phyloP scores from a whole-genome alignment of 1,140 invertebrate genomes.

The Zaprionus lachaisei region DNA sequence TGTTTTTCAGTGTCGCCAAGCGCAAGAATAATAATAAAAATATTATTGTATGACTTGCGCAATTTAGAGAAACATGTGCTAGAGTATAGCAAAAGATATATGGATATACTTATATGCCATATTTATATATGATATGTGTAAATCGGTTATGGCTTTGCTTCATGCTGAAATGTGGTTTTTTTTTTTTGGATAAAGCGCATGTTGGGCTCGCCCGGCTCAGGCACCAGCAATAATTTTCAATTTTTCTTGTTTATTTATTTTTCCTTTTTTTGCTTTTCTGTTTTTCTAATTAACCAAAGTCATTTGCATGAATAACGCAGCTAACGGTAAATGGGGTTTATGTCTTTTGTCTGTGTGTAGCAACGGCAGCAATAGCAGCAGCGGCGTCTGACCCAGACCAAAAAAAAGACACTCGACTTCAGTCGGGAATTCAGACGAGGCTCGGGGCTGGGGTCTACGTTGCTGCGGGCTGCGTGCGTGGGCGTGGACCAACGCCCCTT shows the following conservation, averaged over 20 bases:
- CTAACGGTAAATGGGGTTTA: constrained; percentile 77
- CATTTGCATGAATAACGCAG: constrained; percentile 81
- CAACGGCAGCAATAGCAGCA: background rate
- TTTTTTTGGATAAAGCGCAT: constrained; percentile 24
- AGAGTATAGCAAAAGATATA: background rate
- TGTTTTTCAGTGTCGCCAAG: constrained; percentile 36
- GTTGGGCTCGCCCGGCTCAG: constrained; percentile 8
- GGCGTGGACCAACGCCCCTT: constrained; percentile 52
- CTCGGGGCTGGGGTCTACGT: constrained; percentile 16
- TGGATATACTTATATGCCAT: background rate
- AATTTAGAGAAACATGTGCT: constrained; percentile 16
- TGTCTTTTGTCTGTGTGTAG: constrained; percentile 62
- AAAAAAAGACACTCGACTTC: constrained; percentile 27
- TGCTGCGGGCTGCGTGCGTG: constrained; percentile 42
- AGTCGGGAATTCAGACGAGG: constrained; percentile 11
- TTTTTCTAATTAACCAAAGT: constrained; percentile 75
- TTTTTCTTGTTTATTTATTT: constrained; percentile 27
- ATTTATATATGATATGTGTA: constrained; percentile 11
- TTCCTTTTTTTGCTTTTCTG: constrained; percentile 22
- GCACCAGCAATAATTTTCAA: constrained; percentile 39
- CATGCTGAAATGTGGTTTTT: constrained; percentile 22
- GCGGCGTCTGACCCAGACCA: constrained; percentile 34
- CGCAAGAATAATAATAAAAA: constrained; percentile 36
- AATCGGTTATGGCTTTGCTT: background rate
- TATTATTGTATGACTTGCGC: constrained; percentile 40